Conservation (phyloP, 2,113 vertebrate species). For the Salvelinus sp. region DNA sequence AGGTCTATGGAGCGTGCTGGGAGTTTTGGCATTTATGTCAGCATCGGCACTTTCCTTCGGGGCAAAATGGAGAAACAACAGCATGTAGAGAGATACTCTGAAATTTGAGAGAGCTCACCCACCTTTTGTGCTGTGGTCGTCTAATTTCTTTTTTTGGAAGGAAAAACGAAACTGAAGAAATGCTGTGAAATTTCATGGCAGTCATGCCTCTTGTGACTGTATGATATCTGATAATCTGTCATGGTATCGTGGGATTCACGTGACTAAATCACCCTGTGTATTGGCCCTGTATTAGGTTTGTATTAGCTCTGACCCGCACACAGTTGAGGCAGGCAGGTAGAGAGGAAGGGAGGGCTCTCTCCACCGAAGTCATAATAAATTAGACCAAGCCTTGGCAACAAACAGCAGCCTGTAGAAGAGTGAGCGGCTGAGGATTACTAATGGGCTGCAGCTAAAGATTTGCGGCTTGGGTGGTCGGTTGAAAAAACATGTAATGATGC, state of each 20-base stretch:
- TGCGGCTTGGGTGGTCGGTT: conserved; percentile 55
- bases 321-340: conserved; percentile 47
- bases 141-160: neutral
- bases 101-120: conserved; percentile 9
- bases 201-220: neutral
- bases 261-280: conserved; percentile 12
- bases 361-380: conserved; percentile 40
- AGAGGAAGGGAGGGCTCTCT: neutral
- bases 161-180: neutral
- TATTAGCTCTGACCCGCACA: conserved; percentile 38
- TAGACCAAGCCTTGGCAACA: conserved; percentile 47
- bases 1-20: conserved; percentile 11
- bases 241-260: neutral
- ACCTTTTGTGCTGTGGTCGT: conserved; percentile 3
- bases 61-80: conserved; percentile 29
- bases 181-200: neutral
- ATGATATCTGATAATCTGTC: neutral
- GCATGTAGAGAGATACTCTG: conserved; percentile 16
- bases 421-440: conserved; percentile 45
- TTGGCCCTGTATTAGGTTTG: conserved; percentile 47
- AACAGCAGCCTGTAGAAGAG: conserved; percentile 21
- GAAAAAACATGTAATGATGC: conserved; percentile 33
- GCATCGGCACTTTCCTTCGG: conserved; percentile 34
- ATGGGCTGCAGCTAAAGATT: conserved; percentile 59
- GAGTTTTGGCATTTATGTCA: conserved; percentile 13